phyloP scores from a whole-genome alignment of 2,888 invertebrate species.

The Cryptus viduatorius region DNA sequence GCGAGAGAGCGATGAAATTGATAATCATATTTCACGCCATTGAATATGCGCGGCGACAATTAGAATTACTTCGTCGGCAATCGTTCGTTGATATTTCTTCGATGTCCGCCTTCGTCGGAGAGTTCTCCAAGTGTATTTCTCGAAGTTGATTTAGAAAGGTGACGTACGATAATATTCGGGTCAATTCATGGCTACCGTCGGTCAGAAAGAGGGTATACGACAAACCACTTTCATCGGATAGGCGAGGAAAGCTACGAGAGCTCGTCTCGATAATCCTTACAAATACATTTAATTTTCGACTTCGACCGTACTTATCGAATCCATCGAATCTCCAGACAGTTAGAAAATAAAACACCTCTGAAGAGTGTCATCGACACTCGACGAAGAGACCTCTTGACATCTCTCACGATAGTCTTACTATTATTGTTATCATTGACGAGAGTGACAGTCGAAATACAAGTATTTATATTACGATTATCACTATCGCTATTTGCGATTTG shows the following conservation, averaged over 20 bases:
- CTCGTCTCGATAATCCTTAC: conserved; percentile 37
- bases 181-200: conserved; percentile 55
- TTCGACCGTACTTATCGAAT: neutral
- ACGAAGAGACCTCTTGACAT: too few relatives aligned
- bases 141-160: conserved; percentile 78
- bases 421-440: too few relatives aligned
- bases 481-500: too few relatives aligned
- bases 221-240: conserved; percentile 24
- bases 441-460: too few relatives aligned
- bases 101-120: neutral
- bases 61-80: too few relatives aligned
- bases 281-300: conserved; percentile 23
- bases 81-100: conserved; percentile 36
- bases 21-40: too few relatives aligned
- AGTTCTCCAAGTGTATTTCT: conserved; percentile 13
- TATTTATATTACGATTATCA: too few relatives aligned
- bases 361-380: neutral
- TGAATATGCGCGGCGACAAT: too few relatives aligned
- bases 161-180: conserved; percentile 72
- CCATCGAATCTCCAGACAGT: neutral
- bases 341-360: neutral
- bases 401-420: too few relatives aligned
- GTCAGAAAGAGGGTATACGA: conserved; percentile 35
- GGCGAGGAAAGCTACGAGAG: conserved; percentile 17
- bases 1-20: too few relatives aligned